Evolutionary conservation across 2,888 invertebrate species (phyloP), one percentile per base, ranked within the genome.

Genomic region (Lasioglossum zephyrum): DNA sequence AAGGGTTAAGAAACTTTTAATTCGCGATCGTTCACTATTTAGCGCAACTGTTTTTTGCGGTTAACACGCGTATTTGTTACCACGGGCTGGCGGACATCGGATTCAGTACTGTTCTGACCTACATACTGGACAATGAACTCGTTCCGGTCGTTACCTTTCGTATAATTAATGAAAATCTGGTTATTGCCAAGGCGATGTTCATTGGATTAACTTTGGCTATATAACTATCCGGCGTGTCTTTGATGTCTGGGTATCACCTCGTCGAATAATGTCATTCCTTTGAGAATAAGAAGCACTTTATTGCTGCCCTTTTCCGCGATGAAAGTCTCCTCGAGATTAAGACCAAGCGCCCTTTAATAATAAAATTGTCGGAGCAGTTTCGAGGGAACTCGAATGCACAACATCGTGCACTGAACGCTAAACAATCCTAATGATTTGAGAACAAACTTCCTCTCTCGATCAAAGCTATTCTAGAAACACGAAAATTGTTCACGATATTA

Each of bases 81-180:
- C 66, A 0, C 66, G 36, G 31, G 16, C 18, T 18, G 39, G 39
- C 9, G 39, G 11, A 69, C 39, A 22, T 22, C 39, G 11, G 39
- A 39, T 36, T 22, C 69, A 11, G 69, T 22, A 11, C n/a, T 22
- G 69, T 39, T 39, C 39, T n/a, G 69, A 69, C 69, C 69, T 69
- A 69, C 69, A 69, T 69, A n/a, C 36, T 39, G 69, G 69, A 41
- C 69, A 69, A 39, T n/a, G 69, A 69, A 41, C 69, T 69, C 39
- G 39, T 69, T 69, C 39, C 69, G 69, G 39, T 69, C 69, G 69
- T 69, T 69, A 69, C 8, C 22, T 39, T 11, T 69, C 22, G 39
- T 9, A 39, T 39, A 41, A 69, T 69, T 39, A 69, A 39, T 22
- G 69, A 69, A 39, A 69, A 69, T 69, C 11, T 69, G 69, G 39